Evolutionary conservation across 2,797 vertebrate genomes (phyloP).

Genomic region (Carapus acus): DNA sequence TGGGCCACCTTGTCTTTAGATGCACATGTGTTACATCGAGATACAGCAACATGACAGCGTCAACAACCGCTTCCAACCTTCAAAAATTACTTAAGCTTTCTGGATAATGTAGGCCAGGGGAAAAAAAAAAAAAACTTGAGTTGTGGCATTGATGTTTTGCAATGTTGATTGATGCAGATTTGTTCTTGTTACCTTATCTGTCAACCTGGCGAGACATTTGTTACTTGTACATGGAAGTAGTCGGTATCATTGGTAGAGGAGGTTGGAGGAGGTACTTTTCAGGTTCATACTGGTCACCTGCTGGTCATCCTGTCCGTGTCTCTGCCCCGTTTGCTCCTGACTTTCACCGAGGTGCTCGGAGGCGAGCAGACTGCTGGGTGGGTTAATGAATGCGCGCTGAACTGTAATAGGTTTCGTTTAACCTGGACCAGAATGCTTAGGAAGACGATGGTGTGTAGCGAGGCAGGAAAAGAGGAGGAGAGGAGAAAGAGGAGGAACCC

Average conservation of each 20-base stretch:
- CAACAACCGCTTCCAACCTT: slow-evolving; percentile 41
- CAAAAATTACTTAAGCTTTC: slow-evolving; percentile 45
- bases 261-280: too few species aligned
- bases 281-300: too few species aligned
- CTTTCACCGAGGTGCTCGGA: slow-evolving; percentile 41
- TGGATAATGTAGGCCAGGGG: slow-evolving; percentile 51
- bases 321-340: slow-evolving; percentile 21
- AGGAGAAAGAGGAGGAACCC: slow-evolving; percentile 33
- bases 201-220: too few species aligned
- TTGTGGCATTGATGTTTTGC: too few species aligned
- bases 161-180: too few species aligned
- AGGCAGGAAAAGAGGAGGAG: slow-evolving; percentile 62
- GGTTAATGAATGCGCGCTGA: slow-evolving; percentile 72
- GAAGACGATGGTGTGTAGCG: slow-evolving; percentile 69
- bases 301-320: slow-evolving; percentile 1
- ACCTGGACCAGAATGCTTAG: slow-evolving; percentile 70
- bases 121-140: too few species aligned
- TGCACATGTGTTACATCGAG: slow-evolving; percentile 66
- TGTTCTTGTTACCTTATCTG: too few species aligned
- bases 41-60: slow-evolving; percentile 40
- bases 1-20: slow-evolving; percentile 50
- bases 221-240: too few species aligned
- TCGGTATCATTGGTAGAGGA: too few species aligned
- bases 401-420: slow-evolving; percentile 75
- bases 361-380: slow-evolving; percentile 62